Evolutionary conservation across 2,888 invertebrate genomes (phyloP).

Genomic region (Eupithecia pulchellata): DNA sequence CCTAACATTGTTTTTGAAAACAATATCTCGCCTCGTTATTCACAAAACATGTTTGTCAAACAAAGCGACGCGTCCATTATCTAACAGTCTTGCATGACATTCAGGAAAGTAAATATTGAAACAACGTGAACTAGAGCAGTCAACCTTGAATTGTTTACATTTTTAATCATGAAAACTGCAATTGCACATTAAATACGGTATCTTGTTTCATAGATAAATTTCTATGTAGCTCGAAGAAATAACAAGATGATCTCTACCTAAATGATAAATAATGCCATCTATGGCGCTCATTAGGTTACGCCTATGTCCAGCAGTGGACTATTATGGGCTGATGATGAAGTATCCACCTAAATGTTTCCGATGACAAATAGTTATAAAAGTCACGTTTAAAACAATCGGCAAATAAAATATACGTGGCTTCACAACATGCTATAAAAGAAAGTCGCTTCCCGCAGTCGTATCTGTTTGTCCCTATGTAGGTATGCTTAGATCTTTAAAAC

Average conservation of each 20-base stretch:
- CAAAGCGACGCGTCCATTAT: slow-evolving; percentile 17
- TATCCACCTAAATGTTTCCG: no score
- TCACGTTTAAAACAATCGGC: slow-evolving; percentile 18
- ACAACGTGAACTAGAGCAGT: slow-evolving; percentile 21
- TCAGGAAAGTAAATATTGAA: slow-evolving; percentile 27
- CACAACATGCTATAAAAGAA: no score
- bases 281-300: no score
- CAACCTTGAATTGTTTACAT: slow-evolving; percentile 27
- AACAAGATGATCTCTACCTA: no score
- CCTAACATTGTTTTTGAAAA: not conserved
- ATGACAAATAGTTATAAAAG: no score
- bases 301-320: no score
- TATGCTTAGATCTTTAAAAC: no score
- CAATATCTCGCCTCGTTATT: slow-evolving; percentile 15
- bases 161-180: slow-evolving; percentile 15
- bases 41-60: slow-evolving; percentile 25
- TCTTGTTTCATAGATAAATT: no score
- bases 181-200: not conserved
- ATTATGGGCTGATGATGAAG: no score
- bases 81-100: slow-evolving; percentile 11
- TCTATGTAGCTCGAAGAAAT: slow-evolving; percentile 14
- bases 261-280: no score
- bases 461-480: no score
- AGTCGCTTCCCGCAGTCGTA: no score
- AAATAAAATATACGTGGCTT: not conserved